These are phyloP conservation scores for Drosophila yooni DNA, from an alignment of 2,888 invertebrate genomes.

Conservation along the genomic window DNA sequence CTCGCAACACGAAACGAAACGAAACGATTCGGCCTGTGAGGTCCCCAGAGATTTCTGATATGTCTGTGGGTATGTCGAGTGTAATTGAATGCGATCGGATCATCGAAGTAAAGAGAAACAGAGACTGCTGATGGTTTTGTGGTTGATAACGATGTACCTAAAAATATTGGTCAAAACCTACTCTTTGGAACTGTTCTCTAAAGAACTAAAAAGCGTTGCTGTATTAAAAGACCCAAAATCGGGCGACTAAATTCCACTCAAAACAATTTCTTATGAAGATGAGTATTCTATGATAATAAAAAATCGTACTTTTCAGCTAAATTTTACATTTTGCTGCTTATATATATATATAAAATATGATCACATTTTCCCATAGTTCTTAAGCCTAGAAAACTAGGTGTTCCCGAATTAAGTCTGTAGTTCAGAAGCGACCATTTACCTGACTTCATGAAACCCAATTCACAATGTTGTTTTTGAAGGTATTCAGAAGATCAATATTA, in stretches of 20 bases:
- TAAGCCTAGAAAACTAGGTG: not conserved
- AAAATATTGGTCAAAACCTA: conserved; percentile 1
- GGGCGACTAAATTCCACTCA: accelerated
- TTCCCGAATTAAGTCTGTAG: not conserved
- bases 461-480: not conserved
- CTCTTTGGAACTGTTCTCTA: not conserved
- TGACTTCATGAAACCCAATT: not conserved
- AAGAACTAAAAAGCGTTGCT: not conserved
- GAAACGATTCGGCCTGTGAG: conserved; percentile 46
- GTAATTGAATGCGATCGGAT: conserved; percentile 39
- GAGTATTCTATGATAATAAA: not conserved
- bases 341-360: no score
- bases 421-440: not conserved
- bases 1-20: conserved; percentile 1
- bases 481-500: not conserved
- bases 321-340: not conserved
- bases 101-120: conserved; percentile 4
- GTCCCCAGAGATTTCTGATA: conserved; percentile 53
- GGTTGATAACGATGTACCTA: conserved; percentile 5
- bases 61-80: conserved; percentile 13
- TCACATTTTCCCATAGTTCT: not conserved
- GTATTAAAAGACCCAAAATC: not conserved
- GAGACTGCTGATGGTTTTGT: conserved; percentile 10
- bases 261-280: not conserved
- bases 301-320: not conserved